Evolutionary conservation across 2,888 invertebrate genomes (phyloP).

Genomic region (Megalurothrips usitatus): DNA sequence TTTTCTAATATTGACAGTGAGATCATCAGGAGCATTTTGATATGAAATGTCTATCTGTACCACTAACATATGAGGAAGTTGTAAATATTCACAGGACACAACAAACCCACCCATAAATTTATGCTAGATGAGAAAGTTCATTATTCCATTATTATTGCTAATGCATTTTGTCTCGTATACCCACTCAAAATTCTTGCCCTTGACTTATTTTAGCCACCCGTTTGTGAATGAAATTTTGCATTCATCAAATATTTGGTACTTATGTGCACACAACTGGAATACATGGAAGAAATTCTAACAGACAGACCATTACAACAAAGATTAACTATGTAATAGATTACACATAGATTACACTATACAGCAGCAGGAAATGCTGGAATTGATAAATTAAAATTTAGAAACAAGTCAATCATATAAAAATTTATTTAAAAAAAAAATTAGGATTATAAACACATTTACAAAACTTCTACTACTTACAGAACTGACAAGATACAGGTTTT

Average conservation of each 20-base stretch:
- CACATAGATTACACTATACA: conserved; percentile 10
- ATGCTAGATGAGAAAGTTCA: not conserved
- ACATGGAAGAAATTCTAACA: not conserved
- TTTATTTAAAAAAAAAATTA: not conserved
- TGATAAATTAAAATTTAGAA: conserved; percentile 21
- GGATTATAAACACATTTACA: conserved; percentile 17
- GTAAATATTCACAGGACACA: not conserved
- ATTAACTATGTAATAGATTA: not conserved
- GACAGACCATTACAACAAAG: not conserved
- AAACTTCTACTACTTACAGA: conserved; percentile 10
- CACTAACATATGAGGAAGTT: not conserved
- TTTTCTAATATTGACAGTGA: not conserved
- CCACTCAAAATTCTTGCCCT: not conserved
- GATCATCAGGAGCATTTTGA: not conserved
- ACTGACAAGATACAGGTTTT: conserved; percentile 20
- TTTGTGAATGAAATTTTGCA: not conserved
- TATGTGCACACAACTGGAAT: not conserved
- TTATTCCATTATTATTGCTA: not conserved
- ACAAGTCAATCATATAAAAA: conserved; percentile 23
- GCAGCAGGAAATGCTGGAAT: not conserved
- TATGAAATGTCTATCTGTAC: not conserved
- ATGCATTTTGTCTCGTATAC: not conserved
- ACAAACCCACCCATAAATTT: not conserved
- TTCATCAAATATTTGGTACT: not conserved
- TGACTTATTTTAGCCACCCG: not conserved